Base-by-base conservation (phyloP, 1,140 invertebrate genomes). In the Conopomorpha cramerella region DNA sequence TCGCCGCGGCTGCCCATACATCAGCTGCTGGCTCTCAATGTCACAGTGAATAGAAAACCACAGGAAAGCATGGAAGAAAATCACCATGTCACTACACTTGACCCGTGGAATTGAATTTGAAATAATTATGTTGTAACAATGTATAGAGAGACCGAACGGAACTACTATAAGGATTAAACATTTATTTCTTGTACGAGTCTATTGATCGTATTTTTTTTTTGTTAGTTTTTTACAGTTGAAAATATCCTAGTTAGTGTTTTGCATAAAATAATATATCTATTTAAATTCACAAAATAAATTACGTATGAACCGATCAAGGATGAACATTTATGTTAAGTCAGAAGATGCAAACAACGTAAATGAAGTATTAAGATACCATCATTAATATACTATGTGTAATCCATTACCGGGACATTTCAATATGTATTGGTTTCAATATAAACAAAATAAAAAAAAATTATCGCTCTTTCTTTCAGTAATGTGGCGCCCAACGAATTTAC, bases 1-100 rank as follows among this genome's bases (percentile, higher is more conserved):
- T 81, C 84, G 0, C 86, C 88, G 1, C 67, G 88, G 29, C 55
- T 90, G 8, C 85, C 87, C 0, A 77, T 78, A 47, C 68, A 78
- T 36, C 73, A 77, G 19, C 56, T 78, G 1, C 39, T 77, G 10
- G 70, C 73, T 8, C 55, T 78, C 7, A 78, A 78, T 39, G 68
- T 78, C 2, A 65, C 71, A 13, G 72, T 78, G 0, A 77, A 77
- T 35, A 59, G 64, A 16, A 77, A 77, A 43, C 76, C 72, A 3
- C 73, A 78, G 42, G 61, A 64, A 33, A 73, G 66, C 27, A 68
- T 68, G 44, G 64, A 73, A 29, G 58, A 70, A 26, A 71, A 62
- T 31, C 58, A 67, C 39, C 57, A 61, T 27, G 45, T 56, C 32
- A 60, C 50, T 25, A 61, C 57, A 10, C 38, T 64, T 27, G 55